Evolutionary conservation across 2,113 vertebrate genomes (phyloP), one percentile per base, ranked within the genome.

Genomic region (Neogobius melanostomus): DNA sequence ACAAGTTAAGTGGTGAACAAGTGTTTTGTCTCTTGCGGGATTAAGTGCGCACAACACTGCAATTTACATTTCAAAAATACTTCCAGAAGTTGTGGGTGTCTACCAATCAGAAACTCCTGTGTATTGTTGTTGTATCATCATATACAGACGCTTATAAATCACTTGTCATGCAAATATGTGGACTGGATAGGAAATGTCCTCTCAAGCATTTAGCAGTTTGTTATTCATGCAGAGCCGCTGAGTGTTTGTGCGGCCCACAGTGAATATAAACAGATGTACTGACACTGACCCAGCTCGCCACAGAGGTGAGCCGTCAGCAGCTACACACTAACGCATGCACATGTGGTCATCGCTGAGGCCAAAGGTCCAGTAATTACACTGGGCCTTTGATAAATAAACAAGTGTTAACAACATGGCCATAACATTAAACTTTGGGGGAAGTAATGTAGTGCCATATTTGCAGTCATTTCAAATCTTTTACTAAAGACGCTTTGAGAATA

Each of bases 361-460:
- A 87, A 77, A 82, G 87, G 76, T 85, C 81, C 71, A 66, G 67
- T 84, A 86, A 87, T 88, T 88, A 86, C 73, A 63, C n/a, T 11
- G 47, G 74, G 87, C 70, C 66, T 84, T 76, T 81, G 80, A 84
- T 73, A 63, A 69, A 80, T 72, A 80, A 83, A 85, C 74, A 74
- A 79, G 74, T 81, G 69, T 68, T 28, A 80, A 72, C 60, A 65
- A 53, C 60, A 60, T 44, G 5, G 42, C 8, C 12, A 47, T 15
- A 28, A 56, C 68, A 51, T 72, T 49, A n/a, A 64, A 56, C 53
- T 61, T 61, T 45, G 42, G 1, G 14, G 42, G 44, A 61, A 43
- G 1, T 4, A 61, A n/a, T n/a, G 7, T 1, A 7, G 3, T 15
- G 12, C 17, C 16, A 8, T 53, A 9, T 54, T 54, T n/a, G 50